Percentiles rank a stretch among this genome's conserved stretches.
phyloP scores from a whole-genome alignment of 2,113 vertebrate genomes.

The Zosterops hypoxanthus region DNA sequence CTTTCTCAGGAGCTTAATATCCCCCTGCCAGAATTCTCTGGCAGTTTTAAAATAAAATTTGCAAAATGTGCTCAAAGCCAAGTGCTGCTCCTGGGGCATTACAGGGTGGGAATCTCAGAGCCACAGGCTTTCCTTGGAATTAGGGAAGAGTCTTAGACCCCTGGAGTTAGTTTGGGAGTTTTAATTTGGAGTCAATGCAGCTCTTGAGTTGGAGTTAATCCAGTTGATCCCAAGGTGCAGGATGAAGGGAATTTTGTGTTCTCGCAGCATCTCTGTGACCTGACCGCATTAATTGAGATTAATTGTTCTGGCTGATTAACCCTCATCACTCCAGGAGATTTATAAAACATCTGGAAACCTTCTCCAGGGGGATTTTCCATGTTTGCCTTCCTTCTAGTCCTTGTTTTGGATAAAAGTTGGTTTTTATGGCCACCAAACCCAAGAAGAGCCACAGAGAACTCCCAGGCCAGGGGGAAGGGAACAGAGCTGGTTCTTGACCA shows the following conservation, averaged over 20 bases:
- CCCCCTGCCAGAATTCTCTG: not conserved
- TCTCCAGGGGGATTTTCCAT: accelerated
- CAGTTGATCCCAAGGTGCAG: not conserved
- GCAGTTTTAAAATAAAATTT: not conserved
- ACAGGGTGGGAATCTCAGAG: not conserved
- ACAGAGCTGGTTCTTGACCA: not conserved
- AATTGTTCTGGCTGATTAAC: not conserved
- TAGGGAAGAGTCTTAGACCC: not conserved
- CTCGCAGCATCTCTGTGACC: not conserved
- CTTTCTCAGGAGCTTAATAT: not conserved
- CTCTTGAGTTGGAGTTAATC: not conserved
- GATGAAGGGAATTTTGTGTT: not conserved
- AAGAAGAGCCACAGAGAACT: not conserved
- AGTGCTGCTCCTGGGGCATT: not conserved
- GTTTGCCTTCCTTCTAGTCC: not conserved
- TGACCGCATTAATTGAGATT: not conserved
- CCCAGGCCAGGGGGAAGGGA: not conserved
- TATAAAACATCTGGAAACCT: not conserved
- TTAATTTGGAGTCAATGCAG: not conserved
- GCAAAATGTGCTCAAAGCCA: not conserved
- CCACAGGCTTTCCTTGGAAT: not conserved
- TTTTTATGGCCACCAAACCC: not conserved
- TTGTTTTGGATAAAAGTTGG: not conserved
- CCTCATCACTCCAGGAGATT: accelerated
- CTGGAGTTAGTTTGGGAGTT: not conserved